These are phyloP conservation scores for Agrochola litura DNA, from an alignment of 2,888 invertebrate genomes.

Conservation along the genomic window DNA sequence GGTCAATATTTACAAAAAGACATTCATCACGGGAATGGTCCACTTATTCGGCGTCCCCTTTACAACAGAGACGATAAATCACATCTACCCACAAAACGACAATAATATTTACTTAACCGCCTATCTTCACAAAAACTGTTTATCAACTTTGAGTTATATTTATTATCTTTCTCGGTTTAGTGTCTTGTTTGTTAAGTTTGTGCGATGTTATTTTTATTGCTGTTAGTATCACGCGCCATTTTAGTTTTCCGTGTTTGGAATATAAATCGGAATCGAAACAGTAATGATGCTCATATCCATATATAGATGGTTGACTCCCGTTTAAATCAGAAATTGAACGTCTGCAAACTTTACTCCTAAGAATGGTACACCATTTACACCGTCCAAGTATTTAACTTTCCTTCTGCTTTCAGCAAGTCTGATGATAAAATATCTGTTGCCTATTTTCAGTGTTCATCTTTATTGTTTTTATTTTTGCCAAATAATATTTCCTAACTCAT, in stretches of 20 bases:
- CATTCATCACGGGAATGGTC: constrained; percentile 46
- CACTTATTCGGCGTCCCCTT: constrained; percentile 31
- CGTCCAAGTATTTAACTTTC: not conserved
- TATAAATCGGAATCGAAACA: not conserved
- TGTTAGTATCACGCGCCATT: not conserved
- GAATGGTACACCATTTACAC: not conserved
- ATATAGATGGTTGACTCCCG: not conserved
- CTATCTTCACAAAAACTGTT: constrained; percentile 42
- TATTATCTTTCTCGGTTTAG: constrained; percentile 20
- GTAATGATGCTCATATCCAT: not conserved
- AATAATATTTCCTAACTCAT: not conserved
- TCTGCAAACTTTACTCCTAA: not conserved
- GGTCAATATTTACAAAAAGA: constrained; percentile 27
- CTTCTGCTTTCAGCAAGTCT: not conserved
- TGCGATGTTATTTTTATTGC: constrained; percentile 1
- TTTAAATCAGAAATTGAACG: not conserved
- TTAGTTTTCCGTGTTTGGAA: not conserved
- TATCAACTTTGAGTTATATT: constrained; percentile 32
- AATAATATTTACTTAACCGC: constrained; percentile 65
- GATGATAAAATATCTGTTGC: not conserved
- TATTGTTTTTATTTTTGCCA: not conserved
- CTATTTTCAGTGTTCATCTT: not conserved
- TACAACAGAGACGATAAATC: constrained; percentile 51
- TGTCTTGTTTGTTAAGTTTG: constrained; percentile 29
- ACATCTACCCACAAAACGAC: constrained; percentile 55